Percentiles rank a stretch among this genome's conserved stretches.
Conservation (phyloP, 2,113 vertebrate species). For the Vireo altiloquus region DNA sequence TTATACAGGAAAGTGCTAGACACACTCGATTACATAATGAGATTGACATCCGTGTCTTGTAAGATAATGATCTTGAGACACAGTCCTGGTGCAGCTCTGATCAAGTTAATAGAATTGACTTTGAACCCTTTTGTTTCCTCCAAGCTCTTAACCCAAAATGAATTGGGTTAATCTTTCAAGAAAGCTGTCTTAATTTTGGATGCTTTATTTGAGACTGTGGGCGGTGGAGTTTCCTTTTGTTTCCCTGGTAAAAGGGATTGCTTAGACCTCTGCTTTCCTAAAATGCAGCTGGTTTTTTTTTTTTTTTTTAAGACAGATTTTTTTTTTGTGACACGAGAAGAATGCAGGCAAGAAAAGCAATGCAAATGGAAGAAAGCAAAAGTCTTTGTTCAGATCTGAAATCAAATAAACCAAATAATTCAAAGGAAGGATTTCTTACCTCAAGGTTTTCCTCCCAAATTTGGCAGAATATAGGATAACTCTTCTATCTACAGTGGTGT, state of each 20-base stretch:
- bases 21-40: constrained; percentile 23
- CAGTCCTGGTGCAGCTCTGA: background rate
- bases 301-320: fast-evolving
- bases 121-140: constrained; percentile 3
- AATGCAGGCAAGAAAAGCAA: background rate
- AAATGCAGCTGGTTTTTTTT: background rate
- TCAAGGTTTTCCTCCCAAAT: background rate
- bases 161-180: constrained; percentile 6
- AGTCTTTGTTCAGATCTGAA: background rate
- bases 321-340: background rate
- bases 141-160: background rate
- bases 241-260: background rate
- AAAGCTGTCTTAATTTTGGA: background rate
- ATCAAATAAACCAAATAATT: background rate
- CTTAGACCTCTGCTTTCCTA: background rate
- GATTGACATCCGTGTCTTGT: constrained; percentile 45
- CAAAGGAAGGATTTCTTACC: background rate
- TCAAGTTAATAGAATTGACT: constrained; percentile 17
- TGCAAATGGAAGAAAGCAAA: background rate
- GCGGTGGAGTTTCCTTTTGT: background rate
- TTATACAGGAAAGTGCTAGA: constrained; percentile 30
- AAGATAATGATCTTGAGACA: constrained; percentile 38
- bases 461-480: background rate
- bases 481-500: background rate
- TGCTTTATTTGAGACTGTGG: background rate